These are phyloP conservation scores for Spodoptera frugiperda DNA, from an alignment of 1,140 invertebrate species.

Conservation along the genomic window DNA sequence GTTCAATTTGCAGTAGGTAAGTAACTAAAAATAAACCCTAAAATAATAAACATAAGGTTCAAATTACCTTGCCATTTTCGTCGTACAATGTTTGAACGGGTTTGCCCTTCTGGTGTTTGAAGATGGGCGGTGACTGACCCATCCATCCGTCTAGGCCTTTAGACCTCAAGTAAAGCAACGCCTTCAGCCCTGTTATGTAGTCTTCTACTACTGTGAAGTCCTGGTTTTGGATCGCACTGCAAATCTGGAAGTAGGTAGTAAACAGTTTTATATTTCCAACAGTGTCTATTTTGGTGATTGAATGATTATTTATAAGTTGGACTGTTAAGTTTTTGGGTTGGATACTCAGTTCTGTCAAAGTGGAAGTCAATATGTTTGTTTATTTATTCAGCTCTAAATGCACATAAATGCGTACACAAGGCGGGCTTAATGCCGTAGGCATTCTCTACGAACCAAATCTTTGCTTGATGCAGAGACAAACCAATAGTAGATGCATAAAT, in stretches of 20 bases:
- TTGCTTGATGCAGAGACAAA: too few relatives aligned
- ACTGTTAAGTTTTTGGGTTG: too few relatives aligned
- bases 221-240: constrained; percentile 99
- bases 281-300: too few relatives aligned
- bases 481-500: too few relatives aligned
- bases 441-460: too few relatives aligned
- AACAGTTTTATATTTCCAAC: constrained; percentile 1
- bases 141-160: constrained; percentile 92
- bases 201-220: constrained; percentile 98
- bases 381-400: too few relatives aligned
- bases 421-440: too few relatives aligned
- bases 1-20: too few relatives aligned
- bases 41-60: neutral
- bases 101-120: constrained; percentile 97
- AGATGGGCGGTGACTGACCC: constrained; percentile 96
- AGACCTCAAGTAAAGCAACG: constrained; percentile 94
- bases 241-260: constrained; percentile 88
- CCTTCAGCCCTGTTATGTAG: constrained; percentile 96
- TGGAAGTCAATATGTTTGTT: too few relatives aligned
- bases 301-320: too few relatives aligned
- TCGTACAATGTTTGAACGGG: constrained; percentile 89
- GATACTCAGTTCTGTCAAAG: too few relatives aligned
- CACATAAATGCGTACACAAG: too few relatives aligned
- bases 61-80: constrained; percentile 88
- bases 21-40: neutral